Conservation (phyloP, 2,888 invertebrate species). For the Clostera curtula region DNA sequence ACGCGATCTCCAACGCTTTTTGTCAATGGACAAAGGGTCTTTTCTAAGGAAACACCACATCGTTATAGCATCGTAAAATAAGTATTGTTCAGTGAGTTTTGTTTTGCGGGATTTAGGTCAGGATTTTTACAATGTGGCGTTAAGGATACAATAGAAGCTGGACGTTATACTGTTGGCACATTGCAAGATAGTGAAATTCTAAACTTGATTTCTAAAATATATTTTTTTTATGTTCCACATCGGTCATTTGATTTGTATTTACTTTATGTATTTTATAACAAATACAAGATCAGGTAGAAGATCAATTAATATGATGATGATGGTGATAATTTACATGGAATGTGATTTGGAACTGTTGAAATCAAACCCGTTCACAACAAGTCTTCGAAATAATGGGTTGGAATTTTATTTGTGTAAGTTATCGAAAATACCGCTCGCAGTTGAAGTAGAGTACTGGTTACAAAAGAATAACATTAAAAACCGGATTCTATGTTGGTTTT, state of each 20-base stretch:
- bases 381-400: too few species aligned
- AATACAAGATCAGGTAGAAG: too few species aligned
- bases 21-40: constrained; percentile 71
- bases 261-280: too few species aligned
- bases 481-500: constrained; percentile 47
- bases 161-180: constrained; percentile 51
- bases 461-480: constrained; percentile 36
- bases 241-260: constrained; percentile 1
- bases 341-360: too few species aligned
- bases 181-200: too few species aligned
- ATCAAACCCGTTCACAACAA: too few species aligned
- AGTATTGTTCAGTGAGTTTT: constrained; percentile 67
- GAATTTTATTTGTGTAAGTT: too few species aligned
- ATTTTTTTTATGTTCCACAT: too few species aligned
- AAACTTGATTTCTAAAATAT: too few species aligned
- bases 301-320: too few species aligned
- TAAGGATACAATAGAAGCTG: constrained; percentile 48
- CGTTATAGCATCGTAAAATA: constrained; percentile 71
- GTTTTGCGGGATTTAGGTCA: constrained; percentile 71
- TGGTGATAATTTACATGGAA: too few species aligned
- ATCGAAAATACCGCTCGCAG: too few species aligned
- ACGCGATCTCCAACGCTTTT: constrained; percentile 66
- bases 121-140: constrained; percentile 69
- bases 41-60: constrained; percentile 73
- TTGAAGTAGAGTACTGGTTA: constrained; percentile 24